These are phyloP conservation scores for Ormyrus rosae DNA, from an alignment of 2,888 invertebrate genomes.

Conservation along the genomic window DNA sequence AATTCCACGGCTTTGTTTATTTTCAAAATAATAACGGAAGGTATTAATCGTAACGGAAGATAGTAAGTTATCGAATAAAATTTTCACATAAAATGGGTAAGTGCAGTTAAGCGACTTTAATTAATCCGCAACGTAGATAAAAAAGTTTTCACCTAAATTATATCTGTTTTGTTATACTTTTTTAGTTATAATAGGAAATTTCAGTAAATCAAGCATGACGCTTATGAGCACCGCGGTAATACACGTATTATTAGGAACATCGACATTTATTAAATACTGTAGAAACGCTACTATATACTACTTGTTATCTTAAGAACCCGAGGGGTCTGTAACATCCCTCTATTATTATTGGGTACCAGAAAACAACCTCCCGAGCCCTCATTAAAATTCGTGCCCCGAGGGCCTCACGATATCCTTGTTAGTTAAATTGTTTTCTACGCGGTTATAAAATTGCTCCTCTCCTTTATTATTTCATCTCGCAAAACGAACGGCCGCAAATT, in stretches of 20 bases:
- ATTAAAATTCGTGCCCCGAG: conserved; percentile 34
- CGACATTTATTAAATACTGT: conserved; percentile 14
- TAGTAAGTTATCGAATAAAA: background rate
- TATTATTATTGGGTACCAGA: conserved; percentile 37
- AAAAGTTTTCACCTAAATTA: too few species aligned
- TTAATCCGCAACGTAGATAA: background rate
- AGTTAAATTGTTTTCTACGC: conserved; percentile 21
- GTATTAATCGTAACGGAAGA: too few species aligned
- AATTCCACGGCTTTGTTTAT: too few species aligned
- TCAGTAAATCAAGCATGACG: background rate
- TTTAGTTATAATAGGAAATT: background rate
- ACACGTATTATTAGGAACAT: conserved; percentile 15
- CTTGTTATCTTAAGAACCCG: conserved; percentile 28
- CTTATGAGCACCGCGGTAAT: background rate
- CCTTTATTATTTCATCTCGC: background rate
- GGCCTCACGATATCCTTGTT: conserved; percentile 10
- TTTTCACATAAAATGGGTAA: background rate
- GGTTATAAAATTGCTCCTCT: conserved; percentile 24
- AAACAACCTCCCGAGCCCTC: conserved; percentile 32
- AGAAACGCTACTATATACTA: conserved; percentile 1
- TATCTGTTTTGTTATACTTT: too few species aligned
- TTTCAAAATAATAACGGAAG: too few species aligned
- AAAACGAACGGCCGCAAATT: too few species aligned
- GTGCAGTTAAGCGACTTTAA: background rate
- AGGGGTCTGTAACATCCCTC: conserved; percentile 12